A percentile compares a stretch with the other conserved stretches of the same genome.
Evolutionary conservation across 2,888 invertebrate species (phyloP).

Genomic region (Taenaris catops): DNA sequence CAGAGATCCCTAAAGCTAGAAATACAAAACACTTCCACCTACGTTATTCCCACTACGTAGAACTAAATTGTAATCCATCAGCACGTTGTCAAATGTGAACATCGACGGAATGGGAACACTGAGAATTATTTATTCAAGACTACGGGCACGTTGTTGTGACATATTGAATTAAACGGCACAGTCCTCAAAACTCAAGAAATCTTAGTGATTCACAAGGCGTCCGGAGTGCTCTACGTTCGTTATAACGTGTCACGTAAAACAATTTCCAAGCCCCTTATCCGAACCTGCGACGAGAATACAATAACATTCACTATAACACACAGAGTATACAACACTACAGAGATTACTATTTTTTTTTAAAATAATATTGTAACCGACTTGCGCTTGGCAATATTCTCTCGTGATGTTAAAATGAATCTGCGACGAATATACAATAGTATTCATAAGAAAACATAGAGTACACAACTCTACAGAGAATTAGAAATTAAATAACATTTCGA

Average conservation of each 20-base stretch:
- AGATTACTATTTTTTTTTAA: too few relatives aligned
- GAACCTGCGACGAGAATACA: conserved; percentile 45
- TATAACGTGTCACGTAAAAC: conserved; percentile 62
- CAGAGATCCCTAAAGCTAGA: too few relatives aligned
- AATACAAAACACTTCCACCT: too few relatives aligned
- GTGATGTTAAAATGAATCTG: too few relatives aligned
- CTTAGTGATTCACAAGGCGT: conserved; percentile 44
- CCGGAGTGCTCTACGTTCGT: conserved; percentile 42
- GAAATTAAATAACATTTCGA: too few relatives aligned
- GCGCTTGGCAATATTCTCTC: too few relatives aligned
- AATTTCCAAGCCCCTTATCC: conserved; percentile 56
- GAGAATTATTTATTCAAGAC: conserved; percentile 12
- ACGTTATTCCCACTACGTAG: too few relatives aligned
- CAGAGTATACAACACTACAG: conserved; percentile 16
- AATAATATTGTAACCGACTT: too few relatives aligned
- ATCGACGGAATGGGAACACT: conserved; percentile 2
- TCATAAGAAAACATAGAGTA: too few relatives aligned
- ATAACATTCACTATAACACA: conserved; percentile 33
- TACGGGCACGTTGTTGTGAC: conserved; percentile 16
- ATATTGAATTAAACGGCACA: conserved; percentile 26
- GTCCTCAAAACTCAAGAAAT: conserved; percentile 26
- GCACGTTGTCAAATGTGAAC: conserved; percentile 1
- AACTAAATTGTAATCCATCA: not conserved
- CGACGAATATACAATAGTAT: too few relatives aligned
- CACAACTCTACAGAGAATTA: too few relatives aligned